A percentile compares a stretch with the other conserved stretches of the same genome.
Evolutionary conservation across 2,113 vertebrate genomes (phyloP).

Genomic region (Narcine bancroftii): DNA sequence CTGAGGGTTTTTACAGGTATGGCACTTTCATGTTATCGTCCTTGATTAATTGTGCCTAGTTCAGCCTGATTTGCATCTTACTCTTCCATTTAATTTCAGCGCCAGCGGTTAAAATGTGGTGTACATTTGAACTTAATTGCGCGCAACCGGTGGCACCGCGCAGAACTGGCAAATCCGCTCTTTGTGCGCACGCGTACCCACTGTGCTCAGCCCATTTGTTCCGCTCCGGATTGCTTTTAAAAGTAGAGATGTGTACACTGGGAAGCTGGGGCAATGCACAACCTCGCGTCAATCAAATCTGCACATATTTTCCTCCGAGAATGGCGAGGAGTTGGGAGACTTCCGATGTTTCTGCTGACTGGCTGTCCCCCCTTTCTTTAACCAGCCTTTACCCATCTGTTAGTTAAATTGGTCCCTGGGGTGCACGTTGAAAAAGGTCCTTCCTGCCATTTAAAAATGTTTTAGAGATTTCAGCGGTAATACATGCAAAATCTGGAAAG

Average conservation of each 20-base stretch:
- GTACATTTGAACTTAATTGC: constrained; percentile 9
- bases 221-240: not conserved
- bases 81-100: constrained; percentile 26
- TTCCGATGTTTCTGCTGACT: not conserved
- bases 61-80: constrained; percentile 38
- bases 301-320: not conserved
- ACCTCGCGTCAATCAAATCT: constrained; percentile 9
- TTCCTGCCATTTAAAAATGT: constrained; percentile 29
- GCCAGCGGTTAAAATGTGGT: constrained; percentile 14
- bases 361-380: not conserved
- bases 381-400: constrained; percentile 30
- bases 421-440: constrained; percentile 28
- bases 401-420: constrained; percentile 1
- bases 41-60: constrained; percentile 43
- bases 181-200: not conserved
- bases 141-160: not conserved
- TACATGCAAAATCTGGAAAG: not conserved
- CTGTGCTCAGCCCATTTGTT: not conserved
- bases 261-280: not conserved
- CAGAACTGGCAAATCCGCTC: not conserved
- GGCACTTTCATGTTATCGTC: constrained; percentile 47
- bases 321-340: not conserved
- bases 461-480: not conserved
- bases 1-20: constrained; percentile 65
- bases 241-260: not conserved